phyloP scores from a whole-genome alignment of 1,140 invertebrate species.

The Caligus rogercresseyi region DNA sequence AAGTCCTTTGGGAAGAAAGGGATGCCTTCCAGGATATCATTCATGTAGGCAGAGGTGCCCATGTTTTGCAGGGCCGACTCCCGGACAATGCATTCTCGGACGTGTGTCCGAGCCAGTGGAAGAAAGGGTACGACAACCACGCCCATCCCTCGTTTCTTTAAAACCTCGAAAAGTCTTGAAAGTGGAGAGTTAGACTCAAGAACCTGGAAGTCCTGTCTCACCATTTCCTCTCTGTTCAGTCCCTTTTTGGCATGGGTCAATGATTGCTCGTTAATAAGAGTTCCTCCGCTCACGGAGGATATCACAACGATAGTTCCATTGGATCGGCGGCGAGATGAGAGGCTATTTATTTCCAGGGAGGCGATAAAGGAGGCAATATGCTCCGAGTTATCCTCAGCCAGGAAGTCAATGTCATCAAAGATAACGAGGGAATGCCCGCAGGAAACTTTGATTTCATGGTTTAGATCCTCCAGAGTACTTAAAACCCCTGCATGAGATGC shows the following conservation, averaged over 20 bases:
- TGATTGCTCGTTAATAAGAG: neutral
- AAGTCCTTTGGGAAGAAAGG: constrained; percentile 1
- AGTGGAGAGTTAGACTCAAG: neutral
- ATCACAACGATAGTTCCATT: constrained; percentile 3
- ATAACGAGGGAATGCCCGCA: constrained; percentile 6
- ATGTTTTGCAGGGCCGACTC: neutral
- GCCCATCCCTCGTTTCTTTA: constrained; percentile 1
- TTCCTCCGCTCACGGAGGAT: neutral
- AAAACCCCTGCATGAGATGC: neutral
- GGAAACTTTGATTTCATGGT: neutral
- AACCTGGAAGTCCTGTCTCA: neutral
- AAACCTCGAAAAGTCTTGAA: neutral
- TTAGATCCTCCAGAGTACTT: constrained; percentile 6
- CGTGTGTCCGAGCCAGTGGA: constrained; percentile 2
- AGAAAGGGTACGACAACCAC: constrained; percentile 3
- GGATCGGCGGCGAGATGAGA: neutral
- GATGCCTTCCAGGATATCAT: constrained; percentile 6
- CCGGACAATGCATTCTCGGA: constrained; percentile 2
- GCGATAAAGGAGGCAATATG: neutral
- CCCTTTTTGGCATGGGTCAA: neutral
- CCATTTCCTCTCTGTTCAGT: neutral
- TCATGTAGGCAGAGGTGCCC: neutral
- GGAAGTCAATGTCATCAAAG: constrained; percentile 8
- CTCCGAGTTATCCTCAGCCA: neutral
- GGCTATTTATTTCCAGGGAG: neutral